Base-by-base conservation (phyloP, 1,140 invertebrate genomes). In the Sinella curviseta region DNA sequence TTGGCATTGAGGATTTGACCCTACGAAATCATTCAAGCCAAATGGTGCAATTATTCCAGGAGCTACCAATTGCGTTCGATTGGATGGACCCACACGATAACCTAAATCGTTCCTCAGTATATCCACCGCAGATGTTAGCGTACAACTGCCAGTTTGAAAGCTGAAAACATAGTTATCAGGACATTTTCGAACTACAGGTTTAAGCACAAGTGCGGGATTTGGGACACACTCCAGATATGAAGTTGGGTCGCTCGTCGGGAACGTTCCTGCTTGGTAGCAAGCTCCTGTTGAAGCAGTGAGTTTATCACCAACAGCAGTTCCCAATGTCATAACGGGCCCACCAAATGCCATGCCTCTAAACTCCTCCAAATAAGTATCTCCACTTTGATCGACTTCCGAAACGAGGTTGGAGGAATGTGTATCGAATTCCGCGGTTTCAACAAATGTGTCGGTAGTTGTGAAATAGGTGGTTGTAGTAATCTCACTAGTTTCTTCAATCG, bases 21-120 rank as follows among this genome's bases (percentile, higher is more conserved):
- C 77, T 33, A 77, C 57, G 36, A 82, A 82, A 16, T 80, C 60
- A 17, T 3, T 1, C 0, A 39, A 33, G 3, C 34, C 39, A 74
- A 60, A 34, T 4, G 20, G 12, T 26, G 57, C 14, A 0, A 39
- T n/a, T 17, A 31, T 8, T 1, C 82, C 79, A 28, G 35, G 30
- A 16, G 34, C 30, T 3, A 26, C 36, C 16, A 20, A 0, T 1
- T 60, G 55, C 0, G n/a, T 17, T 14, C 30, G 60, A 20, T 36
- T 0, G 8, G 70, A 39, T 3, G 77, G 74, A 4, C 82, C 79
- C 57, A 76, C 20, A 30, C 36, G 78, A 12, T 77, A 24, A 1
- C 82, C 82, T 0, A 80, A 39, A 48, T 83, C 82, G 0, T 65
- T 28, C 20, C 39, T 34, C n/a, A 83, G 36, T 28, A 83, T 33